Evolutionary conservation across 1,140 invertebrate species (phyloP).

Genomic region (Rhopalosiphum padi): DNA sequence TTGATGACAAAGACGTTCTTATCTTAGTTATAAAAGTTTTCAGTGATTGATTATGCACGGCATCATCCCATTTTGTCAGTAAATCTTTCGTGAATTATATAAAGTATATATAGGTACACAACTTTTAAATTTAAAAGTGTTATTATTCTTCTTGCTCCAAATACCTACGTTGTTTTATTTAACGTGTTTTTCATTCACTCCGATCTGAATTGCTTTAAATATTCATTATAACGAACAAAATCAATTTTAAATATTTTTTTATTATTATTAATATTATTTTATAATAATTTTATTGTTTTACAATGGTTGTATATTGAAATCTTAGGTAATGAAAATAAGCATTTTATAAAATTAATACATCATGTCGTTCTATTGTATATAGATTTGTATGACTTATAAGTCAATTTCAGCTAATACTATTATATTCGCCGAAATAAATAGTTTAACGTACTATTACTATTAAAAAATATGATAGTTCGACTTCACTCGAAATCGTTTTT

Average conservation of each 20-base stretch:
- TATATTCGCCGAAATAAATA: too few species aligned
- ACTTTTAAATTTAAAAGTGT: slow-evolving; percentile 27
- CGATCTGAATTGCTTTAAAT: background rate
- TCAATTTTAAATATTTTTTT: background rate
- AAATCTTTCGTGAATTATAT: slow-evolving; percentile 9
- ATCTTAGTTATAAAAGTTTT: slow-evolving; percentile 15
- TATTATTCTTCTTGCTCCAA: background rate
- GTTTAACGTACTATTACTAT: too few species aligned
- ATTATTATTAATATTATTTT: background rate
- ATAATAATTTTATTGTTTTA: background rate
- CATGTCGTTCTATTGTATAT: background rate
- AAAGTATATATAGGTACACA: background rate
- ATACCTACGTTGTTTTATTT: slow-evolving; percentile 28
- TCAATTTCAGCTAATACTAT: background rate
- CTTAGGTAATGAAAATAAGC: background rate
- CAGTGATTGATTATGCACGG: slow-evolving; percentile 6
- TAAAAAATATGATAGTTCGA: too few species aligned
- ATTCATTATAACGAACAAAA: background rate
- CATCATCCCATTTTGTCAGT: slow-evolving; percentile 9
- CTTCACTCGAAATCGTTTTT: too few species aligned
- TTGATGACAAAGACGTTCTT: slow-evolving; percentile 43
- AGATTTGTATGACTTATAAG: background rate
- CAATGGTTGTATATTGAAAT: background rate
- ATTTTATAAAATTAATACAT: background rate
- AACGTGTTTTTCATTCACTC: background rate